Evolutionary conservation across 2,113 vertebrate species (phyloP).

Genomic region (Tichodroma muraria): DNA sequence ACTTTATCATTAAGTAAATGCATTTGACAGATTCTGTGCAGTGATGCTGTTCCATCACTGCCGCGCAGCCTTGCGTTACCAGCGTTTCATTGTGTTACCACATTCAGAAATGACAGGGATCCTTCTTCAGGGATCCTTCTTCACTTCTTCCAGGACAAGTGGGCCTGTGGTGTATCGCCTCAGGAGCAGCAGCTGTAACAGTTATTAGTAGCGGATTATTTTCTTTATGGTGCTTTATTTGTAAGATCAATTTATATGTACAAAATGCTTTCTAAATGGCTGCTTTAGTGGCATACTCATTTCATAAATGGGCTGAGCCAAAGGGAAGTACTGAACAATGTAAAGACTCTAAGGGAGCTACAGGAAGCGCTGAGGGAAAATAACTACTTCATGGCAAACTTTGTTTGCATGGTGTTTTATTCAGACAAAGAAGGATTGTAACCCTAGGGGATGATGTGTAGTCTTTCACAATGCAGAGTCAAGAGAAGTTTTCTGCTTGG

Average conservation of each 20-base stretch:
- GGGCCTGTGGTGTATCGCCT: neutral
- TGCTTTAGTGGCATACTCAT: neutral
- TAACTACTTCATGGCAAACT: neutral
- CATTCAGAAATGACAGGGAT: neutral
- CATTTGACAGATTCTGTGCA: neutral
- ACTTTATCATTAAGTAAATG: neutral
- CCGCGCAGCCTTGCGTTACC: neutral
- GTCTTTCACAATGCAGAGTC: neutral
- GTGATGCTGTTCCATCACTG: neutral
- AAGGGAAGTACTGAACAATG: neutral
- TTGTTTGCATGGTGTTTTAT: neutral
- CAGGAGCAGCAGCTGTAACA: neutral
- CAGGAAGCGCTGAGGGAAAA: neutral
- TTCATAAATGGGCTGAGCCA: neutral
- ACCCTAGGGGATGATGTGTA: neutral
- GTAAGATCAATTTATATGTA: neutral
- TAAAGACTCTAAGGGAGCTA: neutral
- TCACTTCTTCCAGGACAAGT: neutral
- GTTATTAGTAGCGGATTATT: neutral
- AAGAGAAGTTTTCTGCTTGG: neutral
- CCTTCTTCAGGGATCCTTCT: neutral
- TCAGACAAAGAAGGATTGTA: neutral
- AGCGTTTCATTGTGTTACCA: neutral
- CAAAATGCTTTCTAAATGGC: conserved; percentile 7
- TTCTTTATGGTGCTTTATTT: neutral